Percentiles rank a stretch among this genome's conserved stretches.
These are phyloP conservation scores for Rhinolophus sinicus DNA, from an alignment of 2,113 vertebrate genomes.

Conservation along the genomic window DNA sequence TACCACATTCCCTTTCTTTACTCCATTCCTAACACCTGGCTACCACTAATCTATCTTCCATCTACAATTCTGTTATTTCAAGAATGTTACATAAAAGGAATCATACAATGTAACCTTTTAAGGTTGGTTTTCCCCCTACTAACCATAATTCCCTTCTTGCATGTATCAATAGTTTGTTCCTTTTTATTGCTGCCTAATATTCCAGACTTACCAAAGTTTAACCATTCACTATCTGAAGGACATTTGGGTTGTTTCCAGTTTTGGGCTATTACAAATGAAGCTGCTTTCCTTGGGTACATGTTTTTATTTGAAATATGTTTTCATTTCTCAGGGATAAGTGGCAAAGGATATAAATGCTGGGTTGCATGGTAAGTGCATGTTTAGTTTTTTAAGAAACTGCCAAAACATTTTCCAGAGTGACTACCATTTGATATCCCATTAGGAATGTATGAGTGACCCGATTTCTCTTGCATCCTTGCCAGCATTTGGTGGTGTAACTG, in stretches of 20 bases:
- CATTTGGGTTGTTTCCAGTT: background rate
- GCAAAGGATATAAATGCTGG: background rate
- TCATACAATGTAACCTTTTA: background rate
- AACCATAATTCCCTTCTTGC: background rate
- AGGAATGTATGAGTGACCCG: background rate
- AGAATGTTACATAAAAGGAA: background rate
- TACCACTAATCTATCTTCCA: background rate
- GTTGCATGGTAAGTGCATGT: background rate
- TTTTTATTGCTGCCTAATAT: background rate
- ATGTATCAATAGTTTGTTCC: background rate
- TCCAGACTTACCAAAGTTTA: background rate
- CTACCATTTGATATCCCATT: background rate
- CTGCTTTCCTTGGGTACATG: background rate
- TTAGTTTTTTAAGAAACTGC: conserved; percentile 24
- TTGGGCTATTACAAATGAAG: background rate
- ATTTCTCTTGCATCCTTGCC: background rate
- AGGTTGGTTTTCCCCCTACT: background rate
- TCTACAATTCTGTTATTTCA: background rate
- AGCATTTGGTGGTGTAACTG: background rate
- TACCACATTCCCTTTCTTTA: background rate
- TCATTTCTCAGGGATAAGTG: background rate
- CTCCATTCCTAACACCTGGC: background rate
- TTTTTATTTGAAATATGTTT: background rate
- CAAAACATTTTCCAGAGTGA: conserved; percentile 13
- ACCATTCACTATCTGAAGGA: background rate